Conservation (phyloP, 2,888 invertebrate genomes). For the Phengaris alcon region DNA sequence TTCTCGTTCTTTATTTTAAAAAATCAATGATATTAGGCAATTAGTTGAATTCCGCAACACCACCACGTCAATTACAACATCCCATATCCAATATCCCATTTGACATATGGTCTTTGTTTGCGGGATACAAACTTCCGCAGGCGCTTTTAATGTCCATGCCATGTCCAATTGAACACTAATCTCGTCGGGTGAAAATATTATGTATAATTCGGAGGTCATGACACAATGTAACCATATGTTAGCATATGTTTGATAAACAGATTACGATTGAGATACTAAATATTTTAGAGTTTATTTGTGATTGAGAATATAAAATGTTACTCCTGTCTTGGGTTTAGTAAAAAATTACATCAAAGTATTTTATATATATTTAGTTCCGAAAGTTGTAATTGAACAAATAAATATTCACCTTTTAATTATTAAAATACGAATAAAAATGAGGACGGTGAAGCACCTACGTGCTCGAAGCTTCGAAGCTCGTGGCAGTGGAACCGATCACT, state of each 20-base stretch:
- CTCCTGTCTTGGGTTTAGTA: not conserved
- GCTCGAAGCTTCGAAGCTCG: conserved; percentile 54
- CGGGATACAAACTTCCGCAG: conserved; percentile 41
- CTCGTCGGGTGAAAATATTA: conserved; percentile 44
- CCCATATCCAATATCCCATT: conserved; percentile 46
- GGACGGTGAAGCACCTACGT: conserved; percentile 71
- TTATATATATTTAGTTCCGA: not conserved
- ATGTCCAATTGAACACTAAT: conserved; percentile 36
- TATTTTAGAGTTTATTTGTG: conserved; percentile 2
- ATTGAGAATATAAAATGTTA: not conserved
- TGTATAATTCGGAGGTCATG: conserved; percentile 36
- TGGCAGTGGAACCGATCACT: conserved; percentile 70
- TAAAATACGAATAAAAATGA: conserved; percentile 38
- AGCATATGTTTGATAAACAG: not conserved
- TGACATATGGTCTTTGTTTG: conserved; percentile 64
- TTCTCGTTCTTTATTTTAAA: conserved; percentile 45
- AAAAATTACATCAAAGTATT: not conserved
- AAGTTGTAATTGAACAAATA: too few relatives aligned
- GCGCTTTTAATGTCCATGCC: conserved; percentile 50
- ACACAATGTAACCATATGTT: conserved; percentile 9
- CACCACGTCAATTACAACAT: conserved; percentile 55
- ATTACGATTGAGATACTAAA: not conserved
- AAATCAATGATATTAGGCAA: conserved; percentile 37
- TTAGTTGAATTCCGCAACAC: conserved; percentile 38
- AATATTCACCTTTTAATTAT: conserved; percentile 37